A percentile compares a stretch with the other conserved stretches of the same genome.
phyloP scores from a whole-genome alignment of 2,888 invertebrate genomes.

The Lagria hirta region DNA sequence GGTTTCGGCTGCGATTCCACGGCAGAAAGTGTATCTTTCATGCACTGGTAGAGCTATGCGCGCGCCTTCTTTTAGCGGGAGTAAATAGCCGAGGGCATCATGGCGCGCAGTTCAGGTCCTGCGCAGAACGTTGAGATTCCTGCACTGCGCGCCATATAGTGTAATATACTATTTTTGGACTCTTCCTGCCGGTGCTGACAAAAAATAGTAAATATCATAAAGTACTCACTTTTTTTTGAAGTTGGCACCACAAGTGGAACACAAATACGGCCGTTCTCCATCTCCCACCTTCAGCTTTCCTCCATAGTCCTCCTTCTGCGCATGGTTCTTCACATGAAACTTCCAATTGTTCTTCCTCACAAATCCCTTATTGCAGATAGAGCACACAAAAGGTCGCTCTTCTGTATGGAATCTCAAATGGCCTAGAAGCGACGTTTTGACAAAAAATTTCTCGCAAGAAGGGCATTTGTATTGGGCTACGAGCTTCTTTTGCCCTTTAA shows the following conservation, averaged over 20 bases:
- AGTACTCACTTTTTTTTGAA: slow-evolving; percentile 57
- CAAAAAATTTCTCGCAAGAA: slow-evolving; percentile 65
- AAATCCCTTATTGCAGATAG: slow-evolving; percentile 65
- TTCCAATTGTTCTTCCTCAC: slow-evolving; percentile 66
- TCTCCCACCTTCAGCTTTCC: slow-evolving; percentile 22
- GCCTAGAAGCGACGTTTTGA: slow-evolving; percentile 66
- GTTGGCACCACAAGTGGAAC: slow-evolving; percentile 55
- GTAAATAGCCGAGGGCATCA: too few relatives aligned
- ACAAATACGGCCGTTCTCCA: slow-evolving; percentile 46
- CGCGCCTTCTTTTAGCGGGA: too few relatives aligned
- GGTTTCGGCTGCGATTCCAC: too few relatives aligned
- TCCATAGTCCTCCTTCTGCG: slow-evolving; percentile 35
- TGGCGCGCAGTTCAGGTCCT: too few relatives aligned
- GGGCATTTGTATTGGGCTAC: slow-evolving; percentile 65
- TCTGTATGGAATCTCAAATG: slow-evolving; percentile 75
- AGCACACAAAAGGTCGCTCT: slow-evolving; percentile 70
- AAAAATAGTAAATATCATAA: not conserved
- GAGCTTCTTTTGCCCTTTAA: slow-evolving; percentile 35
- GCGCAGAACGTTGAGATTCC: too few relatives aligned
- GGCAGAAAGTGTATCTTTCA: too few relatives aligned
- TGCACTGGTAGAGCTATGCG: too few relatives aligned
- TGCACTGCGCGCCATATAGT: too few relatives aligned
- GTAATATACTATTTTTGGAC: too few relatives aligned
- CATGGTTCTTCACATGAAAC: slow-evolving; percentile 63
- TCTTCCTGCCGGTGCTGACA: too few relatives aligned